Conservation (phyloP, 2,888 invertebrate genomes). For the Anorthoa munda region DNA sequence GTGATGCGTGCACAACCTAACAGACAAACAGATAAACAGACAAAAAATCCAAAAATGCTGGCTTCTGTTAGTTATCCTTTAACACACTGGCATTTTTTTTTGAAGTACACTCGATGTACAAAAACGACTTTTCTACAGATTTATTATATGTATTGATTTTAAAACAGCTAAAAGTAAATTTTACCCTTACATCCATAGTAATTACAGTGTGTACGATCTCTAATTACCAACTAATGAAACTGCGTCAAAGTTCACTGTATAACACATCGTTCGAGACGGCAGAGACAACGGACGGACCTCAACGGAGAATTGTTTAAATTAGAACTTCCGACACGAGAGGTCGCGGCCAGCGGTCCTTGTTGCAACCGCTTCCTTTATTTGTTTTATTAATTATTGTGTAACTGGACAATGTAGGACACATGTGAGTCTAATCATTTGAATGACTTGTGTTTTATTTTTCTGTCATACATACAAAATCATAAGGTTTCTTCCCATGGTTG, state of each 20-base stretch:
- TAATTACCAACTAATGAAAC: slow-evolving; percentile 21
- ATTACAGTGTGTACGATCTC: background rate
- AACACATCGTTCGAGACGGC: slow-evolving; percentile 36
- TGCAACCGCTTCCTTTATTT: slow-evolving; percentile 61
- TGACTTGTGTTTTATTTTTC: background rate
- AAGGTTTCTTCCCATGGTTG: too few species aligned
- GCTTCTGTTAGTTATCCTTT: too few species aligned
- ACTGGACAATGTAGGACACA: slow-evolving; percentile 43
- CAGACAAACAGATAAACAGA: too few species aligned
- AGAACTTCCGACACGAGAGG: slow-evolving; percentile 78
- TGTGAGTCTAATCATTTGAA: slow-evolving; percentile 10
- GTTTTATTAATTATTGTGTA: slow-evolving; percentile 50
- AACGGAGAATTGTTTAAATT: slow-evolving; percentile 83
- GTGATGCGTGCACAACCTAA: too few species aligned
- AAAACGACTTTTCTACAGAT: too few species aligned
- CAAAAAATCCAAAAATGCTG: too few species aligned
- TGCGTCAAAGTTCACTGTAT: slow-evolving; percentile 28
- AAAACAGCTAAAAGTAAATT: too few species aligned
- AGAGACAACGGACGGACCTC: slow-evolving; percentile 76
- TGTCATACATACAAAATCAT: background rate
- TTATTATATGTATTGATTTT: background rate
- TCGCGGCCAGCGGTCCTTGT: slow-evolving; percentile 52
- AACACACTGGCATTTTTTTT: too few species aligned
- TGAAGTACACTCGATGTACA: too few species aligned
- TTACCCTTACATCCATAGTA: background rate